Evolutionary conservation across 2,888 invertebrate genomes (phyloP).

Genomic region (Hyalella azteca): DNA sequence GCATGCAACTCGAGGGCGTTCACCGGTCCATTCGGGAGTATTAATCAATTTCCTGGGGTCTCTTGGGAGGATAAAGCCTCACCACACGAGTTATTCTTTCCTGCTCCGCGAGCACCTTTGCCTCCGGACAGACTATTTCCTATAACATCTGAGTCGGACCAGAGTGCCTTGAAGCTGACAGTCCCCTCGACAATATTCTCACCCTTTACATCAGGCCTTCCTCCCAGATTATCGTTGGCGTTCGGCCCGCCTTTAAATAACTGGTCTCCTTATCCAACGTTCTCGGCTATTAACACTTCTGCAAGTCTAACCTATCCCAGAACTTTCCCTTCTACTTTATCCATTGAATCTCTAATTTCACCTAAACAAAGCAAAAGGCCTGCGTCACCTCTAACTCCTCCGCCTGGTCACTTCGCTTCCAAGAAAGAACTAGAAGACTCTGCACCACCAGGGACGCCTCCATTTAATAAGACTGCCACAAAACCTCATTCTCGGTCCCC

Average conservation of each 20-base stretch:
- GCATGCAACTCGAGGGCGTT: not conserved
- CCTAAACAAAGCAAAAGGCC: not conserved
- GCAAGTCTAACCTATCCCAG: not conserved
- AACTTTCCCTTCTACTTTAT: conserved; percentile 12
- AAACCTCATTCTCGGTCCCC: not conserved
- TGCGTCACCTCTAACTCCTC: conserved; percentile 1
- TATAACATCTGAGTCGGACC: not conserved
- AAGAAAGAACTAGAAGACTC: not conserved
- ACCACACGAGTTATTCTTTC: not conserved
- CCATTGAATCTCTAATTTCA: conserved; percentile 8
- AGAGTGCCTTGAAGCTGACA: conserved; percentile 12
- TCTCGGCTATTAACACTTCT: conserved; percentile 5
- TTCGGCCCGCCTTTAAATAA: not conserved
- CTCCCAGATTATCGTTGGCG: not conserved
- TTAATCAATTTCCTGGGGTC: not conserved
- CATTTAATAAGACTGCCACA: not conserved
- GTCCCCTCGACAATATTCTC: not conserved
- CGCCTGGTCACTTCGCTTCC: not conserved
- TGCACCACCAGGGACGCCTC: not conserved
- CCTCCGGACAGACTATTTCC: conserved; percentile 7
- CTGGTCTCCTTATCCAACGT: conserved; percentile 10
- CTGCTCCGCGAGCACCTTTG: not conserved
- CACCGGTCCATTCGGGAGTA: not conserved
- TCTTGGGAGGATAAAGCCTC: conserved; percentile 16
- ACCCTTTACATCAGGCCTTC: not conserved